Evolutionary conservation across 2,888 invertebrate species (phyloP), one percentile per base, ranked within the genome.

Genomic region (Andrena haemorrhoa): DNA sequence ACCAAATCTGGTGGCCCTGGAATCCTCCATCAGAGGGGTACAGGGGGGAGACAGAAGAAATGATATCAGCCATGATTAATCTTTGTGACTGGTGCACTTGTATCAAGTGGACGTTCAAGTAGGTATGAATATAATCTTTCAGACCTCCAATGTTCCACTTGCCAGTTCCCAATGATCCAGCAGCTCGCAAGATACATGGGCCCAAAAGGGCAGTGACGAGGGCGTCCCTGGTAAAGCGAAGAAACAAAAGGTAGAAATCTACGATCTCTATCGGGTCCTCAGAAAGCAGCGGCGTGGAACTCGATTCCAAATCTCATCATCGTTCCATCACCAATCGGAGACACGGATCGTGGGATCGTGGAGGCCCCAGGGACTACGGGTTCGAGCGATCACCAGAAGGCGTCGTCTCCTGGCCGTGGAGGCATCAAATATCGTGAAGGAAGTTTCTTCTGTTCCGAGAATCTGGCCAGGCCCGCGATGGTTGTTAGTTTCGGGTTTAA

Each of bases 401-500:
- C 70, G 73, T 77, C 68, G 31, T 69, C 73, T 70, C 47, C 26
- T 7, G 81, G 77, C 49, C n/a, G 65, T 53, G 70, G 80, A 77
- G 79, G 86, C 89, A 86, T 90, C 91, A 88, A 91, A 88, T 90
- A 89, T 92, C 89, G 89, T 82, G 85, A 77, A 86, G 82, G 69
- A 83, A 82, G 77, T 86, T 89, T 88, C 88, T 87, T 89, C 86
- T 86, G 82, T 93, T 92, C 92, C 88, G 65, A 91, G 92, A 93
- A 93, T 83, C 83, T 60, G 80, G 60, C 79, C 84, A 26, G 81
- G 84, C 79, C 78, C 85, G 83, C 89, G 84, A 89, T 86, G 89
- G 89, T 88, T 91, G 92, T 91, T 92, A 89, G 91, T 89, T 92
- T 92, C 89, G 89, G 89, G 85, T 89, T 90, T 86, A 89, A 92